Base-by-base conservation (phyloP, 1,140 invertebrate genomes). In the Dendroctonus ponderosae region DNA sequence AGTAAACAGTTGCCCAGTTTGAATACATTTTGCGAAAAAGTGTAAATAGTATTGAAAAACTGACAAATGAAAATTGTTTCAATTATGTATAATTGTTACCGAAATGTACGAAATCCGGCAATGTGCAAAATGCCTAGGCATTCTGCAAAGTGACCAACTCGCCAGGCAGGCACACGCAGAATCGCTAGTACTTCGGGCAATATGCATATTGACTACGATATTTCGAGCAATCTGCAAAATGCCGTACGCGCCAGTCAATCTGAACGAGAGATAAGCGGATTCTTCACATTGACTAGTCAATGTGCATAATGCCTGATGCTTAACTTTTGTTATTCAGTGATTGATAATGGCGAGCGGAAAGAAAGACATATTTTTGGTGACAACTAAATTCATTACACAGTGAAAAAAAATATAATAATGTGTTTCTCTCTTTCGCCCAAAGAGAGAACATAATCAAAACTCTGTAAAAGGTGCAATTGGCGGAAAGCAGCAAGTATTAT, bases 381-480 rank as follows among this genome's bases (percentile, higher is more conserved):
- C n/a, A 46, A 46, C 3, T 46, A 46, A 46, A 46, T 46, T 11
- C 8, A 46, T 4, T 46, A 12, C 4, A 4, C 12, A 12, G 8
- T 46, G 43, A 46, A 46, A 46, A 46, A 46, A 46, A 46, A 2
- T 26, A 26, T 26, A 26, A 26, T 26, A 26, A 26, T 3, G 26
- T 26, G 26, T 26, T 26, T 26, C 26, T 26, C 26, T 26, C 26
- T 26, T 26, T 26, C 26, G 26, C n/a, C n/a, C n/a, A 44, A 44
- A 44, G 43, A n/a, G 43, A 44, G n/a, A 44, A 44, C n/a, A 44
- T 44, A 44, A 44, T 44, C n/a, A n/a, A 44, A 7, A 44, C n/a
- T 7, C n/a, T 44, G n/a, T 7, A 44, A n/a, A n/a, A 44, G 7
- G 43, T 44, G 43, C 43, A n/a, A 44, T 44, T 7, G 43, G n/a